Evolutionary conservation across 2,797 vertebrate genomes (phyloP).

Genomic region (Rhabdophis nuchalis): DNA sequence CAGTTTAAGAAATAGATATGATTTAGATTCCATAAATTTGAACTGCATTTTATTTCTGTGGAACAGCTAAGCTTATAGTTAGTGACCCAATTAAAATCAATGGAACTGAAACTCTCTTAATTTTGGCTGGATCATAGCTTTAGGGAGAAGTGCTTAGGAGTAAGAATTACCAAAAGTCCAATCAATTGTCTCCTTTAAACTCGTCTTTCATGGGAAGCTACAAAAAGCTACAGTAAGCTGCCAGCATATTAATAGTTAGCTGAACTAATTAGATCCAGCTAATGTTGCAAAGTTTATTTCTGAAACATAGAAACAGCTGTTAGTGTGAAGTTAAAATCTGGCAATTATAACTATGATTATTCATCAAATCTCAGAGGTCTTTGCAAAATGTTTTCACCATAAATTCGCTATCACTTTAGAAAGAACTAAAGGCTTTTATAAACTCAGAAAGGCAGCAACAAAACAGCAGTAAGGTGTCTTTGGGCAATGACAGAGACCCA

Average conservation of each 20-base stretch:
- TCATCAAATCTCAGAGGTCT: slow-evolving; percentile 40
- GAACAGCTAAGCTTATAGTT: background rate
- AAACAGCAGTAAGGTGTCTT: slow-evolving; percentile 18
- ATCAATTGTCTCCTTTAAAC: slow-evolving; percentile 31
- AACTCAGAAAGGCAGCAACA: slow-evolving; percentile 37
- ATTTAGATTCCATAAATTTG: background rate
- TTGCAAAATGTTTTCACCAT: slow-evolving; percentile 1
- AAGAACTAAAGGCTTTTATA: slow-evolving; percentile 41
- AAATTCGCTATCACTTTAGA: slow-evolving; percentile 32
- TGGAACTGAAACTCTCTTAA: background rate
- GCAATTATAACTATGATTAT: slow-evolving; percentile 38
- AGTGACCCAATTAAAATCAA: background rate
- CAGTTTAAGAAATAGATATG: background rate
- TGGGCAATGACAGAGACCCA: background rate
- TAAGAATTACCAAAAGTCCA: slow-evolving; percentile 30
- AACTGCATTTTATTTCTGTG: background rate
- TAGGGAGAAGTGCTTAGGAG: background rate
- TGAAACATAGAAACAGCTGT: slow-evolving; percentile 58
- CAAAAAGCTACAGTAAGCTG: slow-evolving; percentile 52
- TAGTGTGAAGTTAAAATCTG: slow-evolving; percentile 52
- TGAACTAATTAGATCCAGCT: slow-evolving; percentile 64
- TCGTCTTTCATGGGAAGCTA: slow-evolving; percentile 49
- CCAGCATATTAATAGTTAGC: slow-evolving; percentile 61
- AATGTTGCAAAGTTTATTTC: slow-evolving; percentile 56
- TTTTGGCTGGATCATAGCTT: background rate